phyloP scores from a whole-genome alignment of 1,140 invertebrate genomes.

The Cecropterus lyciades region DNA sequence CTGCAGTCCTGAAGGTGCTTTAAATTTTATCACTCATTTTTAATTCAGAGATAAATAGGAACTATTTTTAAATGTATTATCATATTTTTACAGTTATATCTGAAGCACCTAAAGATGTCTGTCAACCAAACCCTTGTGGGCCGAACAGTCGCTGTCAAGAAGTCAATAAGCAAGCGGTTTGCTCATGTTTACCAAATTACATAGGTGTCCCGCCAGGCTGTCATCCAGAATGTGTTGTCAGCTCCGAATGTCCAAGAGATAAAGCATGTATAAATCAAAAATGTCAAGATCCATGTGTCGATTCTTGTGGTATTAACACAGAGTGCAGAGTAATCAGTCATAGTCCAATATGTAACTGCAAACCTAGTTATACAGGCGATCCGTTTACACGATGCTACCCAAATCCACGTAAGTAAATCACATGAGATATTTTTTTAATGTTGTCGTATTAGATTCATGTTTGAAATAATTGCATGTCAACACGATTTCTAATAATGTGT shows the following conservation, averaged over 20 bases:
- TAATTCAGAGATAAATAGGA: neutral
- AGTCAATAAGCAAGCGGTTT: conserved; percentile 85
- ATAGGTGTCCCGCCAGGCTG: conserved; percentile 87
- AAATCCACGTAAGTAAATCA: conserved; percentile 82
- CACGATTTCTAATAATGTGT: conserved; percentile 6
- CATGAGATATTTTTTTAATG: neutral
- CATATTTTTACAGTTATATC: conserved; percentile 55
- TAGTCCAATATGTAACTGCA: conserved; percentile 89
- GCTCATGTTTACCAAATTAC: conserved; percentile 87
- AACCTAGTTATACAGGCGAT: conserved; percentile 88
- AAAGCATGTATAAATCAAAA: conserved; percentile 88
- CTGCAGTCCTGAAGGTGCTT: conserved; percentile 85
- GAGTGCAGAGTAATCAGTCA: conserved; percentile 89
- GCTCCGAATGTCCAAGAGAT: conserved; percentile 87
- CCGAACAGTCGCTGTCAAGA: conserved; percentile 87
- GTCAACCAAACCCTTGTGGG: conserved; percentile 87
- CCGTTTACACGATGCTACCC: conserved; percentile 88
- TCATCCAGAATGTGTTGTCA: conserved; percentile 87
- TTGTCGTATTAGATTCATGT: neutral
- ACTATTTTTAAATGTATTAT: neutral
- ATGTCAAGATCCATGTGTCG: conserved; percentile 88
- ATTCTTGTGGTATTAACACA: conserved; percentile 87
- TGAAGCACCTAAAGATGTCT: conserved; percentile 81
- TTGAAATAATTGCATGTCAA: conserved; percentile 4
- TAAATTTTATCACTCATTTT: conserved; percentile 58